Conservation (phyloP, 2,113 vertebrate genomes). For the Rhipidura dahli region DNA sequence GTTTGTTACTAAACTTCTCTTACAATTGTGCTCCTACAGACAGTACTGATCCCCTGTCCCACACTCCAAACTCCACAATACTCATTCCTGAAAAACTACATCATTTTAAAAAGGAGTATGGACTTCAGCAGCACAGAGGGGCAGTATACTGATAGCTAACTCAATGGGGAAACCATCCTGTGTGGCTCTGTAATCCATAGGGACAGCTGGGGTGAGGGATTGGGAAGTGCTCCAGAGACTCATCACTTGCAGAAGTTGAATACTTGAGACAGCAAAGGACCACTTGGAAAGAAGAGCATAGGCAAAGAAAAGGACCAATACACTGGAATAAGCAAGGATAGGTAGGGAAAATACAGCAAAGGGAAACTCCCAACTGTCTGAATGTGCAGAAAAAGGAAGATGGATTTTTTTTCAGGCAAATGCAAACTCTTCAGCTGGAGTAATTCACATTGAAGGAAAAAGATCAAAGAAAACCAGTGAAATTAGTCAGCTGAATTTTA, state of each 20-base stretch:
- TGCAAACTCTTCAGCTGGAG: neutral
- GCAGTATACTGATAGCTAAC: neutral
- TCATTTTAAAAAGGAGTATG: neutral
- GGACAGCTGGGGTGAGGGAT: neutral
- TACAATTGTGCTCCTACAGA: neutral
- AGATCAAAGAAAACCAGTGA: slow-evolving; percentile 49
- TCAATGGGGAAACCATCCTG: neutral
- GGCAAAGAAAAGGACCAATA: neutral
- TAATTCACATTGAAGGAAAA: slow-evolving; percentile 13
- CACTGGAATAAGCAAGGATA: neutral
- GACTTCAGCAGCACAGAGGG: neutral
- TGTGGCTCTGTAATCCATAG: neutral
- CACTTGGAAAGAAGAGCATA: neutral
- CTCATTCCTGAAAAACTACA: neutral
- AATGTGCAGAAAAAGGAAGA: neutral
- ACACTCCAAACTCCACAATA: neutral
- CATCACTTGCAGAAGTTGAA: neutral
- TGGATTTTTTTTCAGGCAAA: slow-evolving; percentile 15
- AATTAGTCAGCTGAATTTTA: slow-evolving; percentile 57
- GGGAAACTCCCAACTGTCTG: neutral
- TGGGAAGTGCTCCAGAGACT: neutral
- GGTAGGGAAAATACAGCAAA: neutral
- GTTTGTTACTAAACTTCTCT: neutral
- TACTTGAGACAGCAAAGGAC: neutral
- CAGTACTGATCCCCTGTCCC: neutral